These are phyloP conservation scores for Atta cephalotes DNA, from an alignment of 1,140 invertebrate genomes.

Conservation along the genomic window DNA sequence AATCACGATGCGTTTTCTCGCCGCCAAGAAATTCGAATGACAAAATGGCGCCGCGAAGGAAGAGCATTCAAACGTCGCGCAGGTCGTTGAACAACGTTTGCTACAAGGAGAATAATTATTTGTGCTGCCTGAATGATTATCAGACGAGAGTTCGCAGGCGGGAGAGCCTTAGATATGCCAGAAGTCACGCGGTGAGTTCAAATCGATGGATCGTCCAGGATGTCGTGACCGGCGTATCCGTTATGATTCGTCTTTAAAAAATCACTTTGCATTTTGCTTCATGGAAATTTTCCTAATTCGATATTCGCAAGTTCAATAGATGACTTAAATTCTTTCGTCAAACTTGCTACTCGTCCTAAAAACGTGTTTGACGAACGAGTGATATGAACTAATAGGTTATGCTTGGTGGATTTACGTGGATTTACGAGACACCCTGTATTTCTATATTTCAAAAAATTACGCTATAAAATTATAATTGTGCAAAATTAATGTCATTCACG, in stretches of 20 bases:
- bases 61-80: slow-evolving; percentile 70
- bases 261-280: background rate
- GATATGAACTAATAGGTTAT: slow-evolving; percentile 6
- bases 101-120: slow-evolving; percentile 84
- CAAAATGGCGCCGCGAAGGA: slow-evolving; percentile 83
- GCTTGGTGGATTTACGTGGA: background rate
- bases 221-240: background rate
- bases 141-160: slow-evolving; percentile 81
- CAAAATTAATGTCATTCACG: background rate
- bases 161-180: slow-evolving; percentile 80
- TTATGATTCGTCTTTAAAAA: background rate
- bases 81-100: slow-evolving; percentile 55
- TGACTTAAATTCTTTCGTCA: no score
- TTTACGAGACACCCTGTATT: background rate
- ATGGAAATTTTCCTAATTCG: background rate
- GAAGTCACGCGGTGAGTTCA: slow-evolving; percentile 78
- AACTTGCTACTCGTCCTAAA: background rate
- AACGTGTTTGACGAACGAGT: no score
- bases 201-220: background rate
- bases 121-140: slow-evolving; percentile 83
- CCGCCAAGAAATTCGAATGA: slow-evolving; percentile 28
- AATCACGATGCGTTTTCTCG: background rate
- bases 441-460: background rate
- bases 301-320: background rate
- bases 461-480: background rate